phyloP scores from a whole-genome alignment of 2,113 vertebrate species.

The Mobula birostris region DNA sequence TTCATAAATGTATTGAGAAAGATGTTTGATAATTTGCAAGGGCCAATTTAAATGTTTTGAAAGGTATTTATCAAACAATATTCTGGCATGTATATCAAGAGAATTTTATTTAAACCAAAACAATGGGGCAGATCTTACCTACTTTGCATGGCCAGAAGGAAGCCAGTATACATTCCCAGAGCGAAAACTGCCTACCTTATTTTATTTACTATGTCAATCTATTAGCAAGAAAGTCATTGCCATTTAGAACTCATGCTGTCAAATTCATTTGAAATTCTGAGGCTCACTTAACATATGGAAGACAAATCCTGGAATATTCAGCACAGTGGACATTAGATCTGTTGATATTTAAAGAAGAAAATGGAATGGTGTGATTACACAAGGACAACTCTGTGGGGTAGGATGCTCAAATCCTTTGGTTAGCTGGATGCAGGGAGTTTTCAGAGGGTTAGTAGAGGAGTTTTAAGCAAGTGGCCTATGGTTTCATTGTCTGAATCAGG shows the following conservation, averaged over 20 bases:
- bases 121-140: neutral
- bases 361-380: neutral
- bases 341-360: neutral
- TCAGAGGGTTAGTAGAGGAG: neutral
- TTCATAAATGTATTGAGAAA: neutral
- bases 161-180: neutral
- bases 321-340: neutral
- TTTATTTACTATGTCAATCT: neutral
- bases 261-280: neutral
- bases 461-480: neutral
- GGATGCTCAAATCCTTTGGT: neutral
- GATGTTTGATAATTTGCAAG: neutral
- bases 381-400: neutral
- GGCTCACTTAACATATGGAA: neutral
- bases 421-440: neutral
- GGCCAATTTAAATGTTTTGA: neutral
- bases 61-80: neutral
- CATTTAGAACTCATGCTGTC: neutral
- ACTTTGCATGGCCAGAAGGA: too few species aligned
- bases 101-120: neutral
- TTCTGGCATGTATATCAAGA: neutral
- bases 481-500: neutral
- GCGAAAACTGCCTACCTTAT: neutral
- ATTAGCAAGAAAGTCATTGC: neutral
- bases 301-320: neutral